A percentile compares a stretch with the other conserved stretches of the same genome.
Conservation (phyloP, 2,888 invertebrate species). For the Tipula helvola region DNA sequence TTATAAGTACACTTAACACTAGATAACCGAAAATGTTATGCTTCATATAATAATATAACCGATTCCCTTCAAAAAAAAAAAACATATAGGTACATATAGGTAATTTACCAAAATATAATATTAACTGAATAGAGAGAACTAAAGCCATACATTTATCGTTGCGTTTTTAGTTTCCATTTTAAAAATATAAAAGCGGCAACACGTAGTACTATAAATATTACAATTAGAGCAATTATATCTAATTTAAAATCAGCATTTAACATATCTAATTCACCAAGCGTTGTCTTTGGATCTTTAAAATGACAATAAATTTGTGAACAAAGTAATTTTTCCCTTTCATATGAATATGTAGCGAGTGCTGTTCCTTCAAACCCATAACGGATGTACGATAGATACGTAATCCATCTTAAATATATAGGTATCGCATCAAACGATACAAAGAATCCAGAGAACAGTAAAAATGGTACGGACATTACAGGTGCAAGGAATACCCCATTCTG, state of each 20-base stretch:
- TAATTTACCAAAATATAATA: background rate
- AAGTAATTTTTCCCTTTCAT: slow-evolving; percentile 63
- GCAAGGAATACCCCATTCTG: slow-evolving; percentile 95
- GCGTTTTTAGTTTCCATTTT: slow-evolving; percentile 72
- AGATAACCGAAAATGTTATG: background rate
- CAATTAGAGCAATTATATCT: slow-evolving; percentile 65
- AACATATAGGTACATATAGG: background rate
- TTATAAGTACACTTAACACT: background rate
- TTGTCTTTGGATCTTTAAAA: slow-evolving; percentile 68
- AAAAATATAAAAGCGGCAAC: slow-evolving; percentile 74
- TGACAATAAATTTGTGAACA: slow-evolving; percentile 78
- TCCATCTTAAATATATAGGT: slow-evolving; percentile 88
- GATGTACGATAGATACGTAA: slow-evolving; percentile 89
- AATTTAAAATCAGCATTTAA: slow-evolving; percentile 62
- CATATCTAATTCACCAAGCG: slow-evolving; percentile 81
- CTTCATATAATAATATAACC: background rate
- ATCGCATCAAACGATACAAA: slow-evolving; percentile 95
- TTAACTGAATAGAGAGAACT: background rate
- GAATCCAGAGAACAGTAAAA: slow-evolving; percentile 92
- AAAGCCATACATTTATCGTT: slow-evolving; percentile 43
- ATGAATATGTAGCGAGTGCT: slow-evolving; percentile 83
- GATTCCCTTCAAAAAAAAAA: background rate
- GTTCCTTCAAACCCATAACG: slow-evolving; percentile 94
- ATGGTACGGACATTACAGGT: slow-evolving; percentile 92
- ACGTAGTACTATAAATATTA: slow-evolving; percentile 67